Conservation (phyloP, 2,888 invertebrate species). For the Acrobasis repandana region DNA sequence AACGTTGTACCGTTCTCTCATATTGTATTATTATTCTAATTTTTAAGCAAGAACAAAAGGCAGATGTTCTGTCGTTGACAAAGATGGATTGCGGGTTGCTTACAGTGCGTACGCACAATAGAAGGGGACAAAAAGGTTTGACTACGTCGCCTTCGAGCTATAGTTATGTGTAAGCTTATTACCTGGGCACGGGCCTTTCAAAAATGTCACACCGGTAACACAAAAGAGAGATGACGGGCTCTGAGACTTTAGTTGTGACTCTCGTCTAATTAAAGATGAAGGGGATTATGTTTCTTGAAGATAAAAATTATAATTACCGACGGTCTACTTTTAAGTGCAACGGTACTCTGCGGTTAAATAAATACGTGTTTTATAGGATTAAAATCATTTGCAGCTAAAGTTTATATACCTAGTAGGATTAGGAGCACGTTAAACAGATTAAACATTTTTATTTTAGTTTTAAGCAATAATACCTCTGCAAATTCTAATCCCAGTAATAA, state of each 20-base stretch:
- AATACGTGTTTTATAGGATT: background rate
- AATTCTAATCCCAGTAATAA: no score
- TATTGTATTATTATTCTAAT: constrained; percentile 71
- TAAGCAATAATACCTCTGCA: no score
- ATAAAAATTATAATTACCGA: constrained; percentile 12
- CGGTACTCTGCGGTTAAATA: constrained; percentile 21
- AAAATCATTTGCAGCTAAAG: background rate
- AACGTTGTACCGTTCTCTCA: constrained; percentile 46
- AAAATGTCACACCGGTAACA: constrained; percentile 64
- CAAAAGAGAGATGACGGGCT: constrained; percentile 47
- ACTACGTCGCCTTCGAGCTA: constrained; percentile 43
- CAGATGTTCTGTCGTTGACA: constrained; percentile 67
- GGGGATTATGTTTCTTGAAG: constrained; percentile 42
- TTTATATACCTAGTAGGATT: background rate
- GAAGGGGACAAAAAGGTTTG: constrained; percentile 68
- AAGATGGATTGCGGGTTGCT: constrained; percentile 68
- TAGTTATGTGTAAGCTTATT: constrained; percentile 56
- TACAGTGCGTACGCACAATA: constrained; percentile 52
- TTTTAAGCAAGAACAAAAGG: constrained; percentile 74
- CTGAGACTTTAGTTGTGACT: constrained; percentile 57
- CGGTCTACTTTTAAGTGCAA: background rate
- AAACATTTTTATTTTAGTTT: background rate
- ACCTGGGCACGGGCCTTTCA: constrained; percentile 65
- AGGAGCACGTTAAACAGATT: background rate
- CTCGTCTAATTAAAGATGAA: constrained; percentile 54